Conservation (phyloP, 2,113 vertebrate genomes). For the Notothenia coriiceps region DNA sequence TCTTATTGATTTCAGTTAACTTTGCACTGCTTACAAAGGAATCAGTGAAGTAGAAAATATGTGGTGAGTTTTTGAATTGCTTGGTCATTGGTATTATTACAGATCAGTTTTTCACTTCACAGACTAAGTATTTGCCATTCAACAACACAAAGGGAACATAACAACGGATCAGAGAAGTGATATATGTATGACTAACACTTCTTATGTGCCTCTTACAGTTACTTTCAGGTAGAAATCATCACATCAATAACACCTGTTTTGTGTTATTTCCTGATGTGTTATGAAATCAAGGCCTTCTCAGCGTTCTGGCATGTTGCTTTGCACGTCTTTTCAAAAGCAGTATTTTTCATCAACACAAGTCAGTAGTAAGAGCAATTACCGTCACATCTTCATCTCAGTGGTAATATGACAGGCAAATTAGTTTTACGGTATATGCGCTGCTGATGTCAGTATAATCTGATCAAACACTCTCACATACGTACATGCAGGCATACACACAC, state of each 20-base stretch:
- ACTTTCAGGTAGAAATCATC: neutral
- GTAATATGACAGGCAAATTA: conserved; percentile 57
- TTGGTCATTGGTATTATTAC: conserved; percentile 21
- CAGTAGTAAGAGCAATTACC: conserved; percentile 50
- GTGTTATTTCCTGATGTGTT: neutral
- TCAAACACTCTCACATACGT: conserved; percentile 20
- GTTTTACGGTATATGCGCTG: conserved; percentile 41
- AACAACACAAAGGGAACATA: neutral
- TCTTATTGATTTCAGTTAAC: conserved; percentile 40
- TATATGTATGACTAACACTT: neutral
- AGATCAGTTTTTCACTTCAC: conserved; percentile 19
- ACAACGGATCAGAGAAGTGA: neutral
- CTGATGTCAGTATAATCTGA: conserved; percentile 55
- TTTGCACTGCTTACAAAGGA: conserved; percentile 35
- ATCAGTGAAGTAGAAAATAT: conserved; percentile 26
- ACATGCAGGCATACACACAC: neutral
- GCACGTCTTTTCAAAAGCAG: conserved; percentile 10
- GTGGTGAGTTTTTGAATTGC: conserved; percentile 3
- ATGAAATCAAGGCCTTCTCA: neutral
- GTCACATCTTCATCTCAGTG: conserved; percentile 43
- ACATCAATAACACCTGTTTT: neutral
- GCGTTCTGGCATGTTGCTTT: conserved; percentile 21
- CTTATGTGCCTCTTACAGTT: neutral
- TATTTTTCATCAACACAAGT: conserved; percentile 35
- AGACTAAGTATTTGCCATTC: neutral